Percentiles rank a stretch among this genome's conserved stretches.
phyloP scores from a whole-genome alignment of 2,888 invertebrate species.

The Taenaris catops region DNA sequence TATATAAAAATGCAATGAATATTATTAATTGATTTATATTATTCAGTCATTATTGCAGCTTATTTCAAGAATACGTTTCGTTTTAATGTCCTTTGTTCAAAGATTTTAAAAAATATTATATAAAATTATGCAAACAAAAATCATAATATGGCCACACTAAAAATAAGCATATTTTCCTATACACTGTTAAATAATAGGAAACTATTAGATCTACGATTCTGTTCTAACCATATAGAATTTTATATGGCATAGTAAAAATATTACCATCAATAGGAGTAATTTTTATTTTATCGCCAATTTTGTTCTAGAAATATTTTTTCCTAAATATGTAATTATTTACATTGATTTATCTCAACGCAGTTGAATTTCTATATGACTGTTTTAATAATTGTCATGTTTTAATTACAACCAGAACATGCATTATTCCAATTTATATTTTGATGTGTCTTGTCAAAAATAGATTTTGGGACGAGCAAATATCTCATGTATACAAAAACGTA shows the following conservation, averaged over 20 bases:
- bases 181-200: not conserved
- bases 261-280: no score
- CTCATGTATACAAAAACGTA: no score
- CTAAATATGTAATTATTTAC: not conserved
- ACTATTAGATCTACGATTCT: slow-evolving; percentile 1
- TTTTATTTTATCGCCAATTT: not conserved
- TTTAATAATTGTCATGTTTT: no score
- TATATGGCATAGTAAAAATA: not conserved
- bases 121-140: not conserved
- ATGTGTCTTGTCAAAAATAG: no score
- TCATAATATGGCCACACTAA: slow-evolving; percentile 6
- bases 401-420: no score
- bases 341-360: no score
- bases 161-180: slow-evolving; percentile 2
- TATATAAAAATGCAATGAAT: slow-evolving; percentile 23
- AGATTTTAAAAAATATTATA: no score
- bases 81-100: not conserved
- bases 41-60: slow-evolving; percentile 13
- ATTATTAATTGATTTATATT: slow-evolving; percentile 7
- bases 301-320: slow-evolving; percentile 6
- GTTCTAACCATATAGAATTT: not conserved
- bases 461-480: no score
- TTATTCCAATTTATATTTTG: no score
- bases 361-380: no score
- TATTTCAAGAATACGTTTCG: not conserved